phyloP scores from a whole-genome alignment of 1,140 invertebrate genomes.

The Triops longicaudatus region DNA sequence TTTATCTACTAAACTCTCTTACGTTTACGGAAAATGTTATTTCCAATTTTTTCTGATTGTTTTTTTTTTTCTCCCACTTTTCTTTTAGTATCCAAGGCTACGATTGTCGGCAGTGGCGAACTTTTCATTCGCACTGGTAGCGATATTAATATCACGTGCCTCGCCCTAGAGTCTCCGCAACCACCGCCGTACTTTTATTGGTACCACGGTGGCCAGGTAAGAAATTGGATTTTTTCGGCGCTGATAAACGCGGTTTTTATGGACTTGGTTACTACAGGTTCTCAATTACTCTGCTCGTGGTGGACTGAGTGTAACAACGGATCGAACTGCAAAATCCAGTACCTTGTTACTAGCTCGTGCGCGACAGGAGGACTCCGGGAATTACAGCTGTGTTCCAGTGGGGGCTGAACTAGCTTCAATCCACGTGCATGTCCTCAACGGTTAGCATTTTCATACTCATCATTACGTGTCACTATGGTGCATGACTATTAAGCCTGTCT shows the following conservation, averaged over 20 bases:
- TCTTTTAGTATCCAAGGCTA: conserved; percentile 70
- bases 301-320: conserved; percentile 80
- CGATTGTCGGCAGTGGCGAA: conserved; percentile 70
- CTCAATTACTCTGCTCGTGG: conserved; percentile 38
- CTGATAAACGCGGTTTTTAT: conserved; percentile 23
- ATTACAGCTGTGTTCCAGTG: conserved; percentile 51
- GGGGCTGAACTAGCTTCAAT: conserved; percentile 81
- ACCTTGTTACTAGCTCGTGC: conserved; percentile 79
- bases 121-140: conserved; percentile 82
- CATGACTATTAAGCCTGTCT: neutral
- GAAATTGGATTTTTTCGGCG: conserved; percentile 73
- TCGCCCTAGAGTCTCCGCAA: conserved; percentile 75
- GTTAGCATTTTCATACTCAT: conserved; percentile 46
- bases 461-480: neutral
- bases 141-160: conserved; percentile 78
- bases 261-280: conserved; percentile 22
- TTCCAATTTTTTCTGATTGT: neutral
- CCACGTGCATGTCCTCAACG: conserved; percentile 80
- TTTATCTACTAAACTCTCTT: neutral
- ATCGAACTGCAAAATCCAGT: conserved; percentile 77
- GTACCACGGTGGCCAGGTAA: conserved; percentile 71
- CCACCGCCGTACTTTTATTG: conserved; percentile 66
- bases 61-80: neutral
- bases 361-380: conserved; percentile 67
- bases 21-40: neutral